phyloP scores from a whole-genome alignment of 2,888 invertebrate genomes.

The Ganaspis brasiliensis region DNA sequence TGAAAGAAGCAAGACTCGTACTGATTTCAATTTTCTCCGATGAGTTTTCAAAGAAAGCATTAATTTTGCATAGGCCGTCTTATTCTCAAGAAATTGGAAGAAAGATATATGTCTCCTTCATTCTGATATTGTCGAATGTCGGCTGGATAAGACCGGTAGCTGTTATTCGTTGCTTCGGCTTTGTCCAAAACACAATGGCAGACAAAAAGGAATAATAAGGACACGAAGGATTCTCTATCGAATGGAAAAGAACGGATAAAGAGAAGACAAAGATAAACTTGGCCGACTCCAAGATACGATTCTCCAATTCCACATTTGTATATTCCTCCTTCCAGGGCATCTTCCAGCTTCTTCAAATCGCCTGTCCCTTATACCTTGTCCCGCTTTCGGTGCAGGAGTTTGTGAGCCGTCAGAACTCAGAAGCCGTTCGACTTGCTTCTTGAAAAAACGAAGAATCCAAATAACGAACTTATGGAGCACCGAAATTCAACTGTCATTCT shows the following conservation, averaged over 20 bases:
- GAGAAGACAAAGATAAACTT: constrained; percentile 74
- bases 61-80: constrained; percentile 31
- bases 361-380: constrained; percentile 48
- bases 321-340: constrained; percentile 66
- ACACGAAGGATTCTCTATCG: constrained; percentile 73
- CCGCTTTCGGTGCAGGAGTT: constrained; percentile 10
- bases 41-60: constrained; percentile 15
- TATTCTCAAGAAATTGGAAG: constrained; percentile 32
- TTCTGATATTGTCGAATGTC: constrained; percentile 74
- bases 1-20: constrained; percentile 35
- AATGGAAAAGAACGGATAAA: constrained; percentile 57
- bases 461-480: constrained; percentile 67
- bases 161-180: constrained; percentile 58
- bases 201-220: constrained; percentile 71
- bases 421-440: constrained; percentile 30
- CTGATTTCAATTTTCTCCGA: constrained; percentile 48
- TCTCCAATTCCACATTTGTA: constrained; percentile 75
- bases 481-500: constrained; percentile 75
- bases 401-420: constrained; percentile 32
- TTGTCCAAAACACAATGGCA: constrained; percentile 71
- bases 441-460: constrained; percentile 44
- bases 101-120: constrained; percentile 60
- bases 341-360: constrained; percentile 49
- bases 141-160: constrained; percentile 67
- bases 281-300: constrained; percentile 67